Base-by-base conservation (phyloP, 2,888 invertebrate species). In the Tupiocoris notatus region DNA sequence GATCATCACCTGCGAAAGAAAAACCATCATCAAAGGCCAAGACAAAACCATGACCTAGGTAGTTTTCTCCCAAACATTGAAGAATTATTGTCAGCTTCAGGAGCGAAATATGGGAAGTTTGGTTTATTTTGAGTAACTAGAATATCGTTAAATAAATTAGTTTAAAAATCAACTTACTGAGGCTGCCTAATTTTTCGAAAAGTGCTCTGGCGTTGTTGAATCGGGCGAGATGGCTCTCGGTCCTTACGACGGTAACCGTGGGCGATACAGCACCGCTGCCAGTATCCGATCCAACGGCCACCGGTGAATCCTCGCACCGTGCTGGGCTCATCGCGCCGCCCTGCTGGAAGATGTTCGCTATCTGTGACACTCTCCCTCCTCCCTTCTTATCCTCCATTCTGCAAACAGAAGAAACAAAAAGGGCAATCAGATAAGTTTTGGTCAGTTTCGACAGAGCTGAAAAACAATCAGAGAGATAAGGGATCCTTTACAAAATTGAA, bases 151-250 rank as follows among this genome's bases (percentile, higher is more conserved):
- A 77, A 65, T 67, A 61, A 17, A 22, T 62, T n/a, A 76, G 61
- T 7, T 9, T 25, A 9, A 67, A 3, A 67, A 17, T 9, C 12
- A 6, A 66, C 75, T 77, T 56, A 78, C 79, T 75, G 12, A 74
- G 58, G 9, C 76, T 81, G 83, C 94, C 91, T 79, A 96, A 86
- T 83, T 95, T 95, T 84, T 96, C 95, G 84, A 96, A 96, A 76
- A 96, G 87, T 59, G 96, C 95, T 79, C 95, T 88, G 1, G 95
- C 95, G 84, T 92, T 94, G 84, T 96, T 95, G 84, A 95, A 95
- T 79, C 94, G 86, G n/a, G 94, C 92, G 82, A 94, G 89, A 83
- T 95, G 95, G 82, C 94, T 94, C 85, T 95, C 94, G 18, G 94
- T 93, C 79, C 95, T 88, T 77, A 92, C 92, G 63, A 93, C 92